These are phyloP conservation scores for Ommatoiulus sabulosus DNA, from an alignment of 2,888 invertebrate species.

Conservation along the genomic window DNA sequence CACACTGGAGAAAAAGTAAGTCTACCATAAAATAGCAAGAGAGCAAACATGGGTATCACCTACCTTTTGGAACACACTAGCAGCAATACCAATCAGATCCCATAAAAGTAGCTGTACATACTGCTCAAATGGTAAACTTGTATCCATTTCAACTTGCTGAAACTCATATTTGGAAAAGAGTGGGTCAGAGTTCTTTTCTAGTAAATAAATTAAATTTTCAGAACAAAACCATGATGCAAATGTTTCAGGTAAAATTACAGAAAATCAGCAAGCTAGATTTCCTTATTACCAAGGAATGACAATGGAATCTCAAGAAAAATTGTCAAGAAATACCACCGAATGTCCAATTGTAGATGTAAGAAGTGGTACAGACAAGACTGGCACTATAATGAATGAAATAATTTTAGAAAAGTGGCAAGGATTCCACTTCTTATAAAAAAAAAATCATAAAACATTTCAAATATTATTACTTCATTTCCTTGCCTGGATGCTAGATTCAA, in stretches of 20 bases:
- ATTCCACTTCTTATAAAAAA: neutral
- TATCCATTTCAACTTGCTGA: neutral
- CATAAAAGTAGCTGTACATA: conserved; percentile 47
- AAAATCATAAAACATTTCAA: neutral
- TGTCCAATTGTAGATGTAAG: conserved; percentile 49
- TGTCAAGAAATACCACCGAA: conserved; percentile 27
- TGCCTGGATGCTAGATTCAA: conserved; percentile 9
- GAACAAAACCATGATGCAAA: neutral
- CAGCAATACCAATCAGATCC: conserved; percentile 29
- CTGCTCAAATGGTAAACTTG: neutral
- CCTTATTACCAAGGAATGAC: neutral
- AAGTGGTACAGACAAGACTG: conserved; percentile 42
- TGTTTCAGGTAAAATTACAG: neutral
- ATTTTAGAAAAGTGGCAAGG: neutral
- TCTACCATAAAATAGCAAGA: too few species aligned
- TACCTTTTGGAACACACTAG: neutral
- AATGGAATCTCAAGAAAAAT: conserved; percentile 12
- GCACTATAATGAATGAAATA: neutral
- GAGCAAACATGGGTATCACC: too few species aligned
- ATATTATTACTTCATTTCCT: conserved; percentile 33
- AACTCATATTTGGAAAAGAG: neutral
- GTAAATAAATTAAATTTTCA: neutral
- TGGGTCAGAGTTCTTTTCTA: too few species aligned
- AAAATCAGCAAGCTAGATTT: neutral
- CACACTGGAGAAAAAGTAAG: too few species aligned